Evolutionary conservation across 2,113 vertebrate genomes (phyloP).

Genomic region (Tetrax tetrax): DNA sequence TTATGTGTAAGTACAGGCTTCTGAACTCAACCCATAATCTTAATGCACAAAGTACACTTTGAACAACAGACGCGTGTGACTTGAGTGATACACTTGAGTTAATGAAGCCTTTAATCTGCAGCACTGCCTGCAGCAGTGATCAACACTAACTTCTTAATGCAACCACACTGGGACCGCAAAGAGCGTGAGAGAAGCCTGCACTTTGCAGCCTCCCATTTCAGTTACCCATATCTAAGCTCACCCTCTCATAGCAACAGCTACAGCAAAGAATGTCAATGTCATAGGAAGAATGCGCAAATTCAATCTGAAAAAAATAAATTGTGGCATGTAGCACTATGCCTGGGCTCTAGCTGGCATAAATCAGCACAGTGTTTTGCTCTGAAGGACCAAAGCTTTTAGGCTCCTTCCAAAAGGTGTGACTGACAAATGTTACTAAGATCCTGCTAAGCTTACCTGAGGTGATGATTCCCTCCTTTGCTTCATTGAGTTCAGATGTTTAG

Average conservation of each 20-base stretch:
- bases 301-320: slow-evolving; percentile 23
- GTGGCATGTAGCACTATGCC: not conserved
- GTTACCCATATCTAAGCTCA: not conserved
- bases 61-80: not conserved
- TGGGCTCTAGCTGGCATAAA: not conserved
- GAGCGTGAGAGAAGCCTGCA: not conserved
- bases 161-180: not conserved
- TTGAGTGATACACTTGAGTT: not conserved
- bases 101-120: slow-evolving; percentile 33
- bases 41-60: not conserved
- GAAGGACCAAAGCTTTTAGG: not conserved
- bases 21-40: not conserved
- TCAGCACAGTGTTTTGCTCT: not conserved
- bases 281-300: not conserved
- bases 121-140: slow-evolving; percentile 8
- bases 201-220: not conserved
- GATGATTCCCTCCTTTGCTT: not conserved
- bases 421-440: not conserved
- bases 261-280: slow-evolving; percentile 32
- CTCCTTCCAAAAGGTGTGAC: not conserved
- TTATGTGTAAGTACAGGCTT: not conserved
- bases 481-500: not conserved
- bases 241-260: slow-evolving; percentile 1
- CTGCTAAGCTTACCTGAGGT: not conserved
- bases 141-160: not conserved